Percentiles rank a stretch among this genome's conserved stretches.
Evolutionary conservation across 1,140 invertebrate species (phyloP).

Genomic region (Drosophila funebris): DNA sequence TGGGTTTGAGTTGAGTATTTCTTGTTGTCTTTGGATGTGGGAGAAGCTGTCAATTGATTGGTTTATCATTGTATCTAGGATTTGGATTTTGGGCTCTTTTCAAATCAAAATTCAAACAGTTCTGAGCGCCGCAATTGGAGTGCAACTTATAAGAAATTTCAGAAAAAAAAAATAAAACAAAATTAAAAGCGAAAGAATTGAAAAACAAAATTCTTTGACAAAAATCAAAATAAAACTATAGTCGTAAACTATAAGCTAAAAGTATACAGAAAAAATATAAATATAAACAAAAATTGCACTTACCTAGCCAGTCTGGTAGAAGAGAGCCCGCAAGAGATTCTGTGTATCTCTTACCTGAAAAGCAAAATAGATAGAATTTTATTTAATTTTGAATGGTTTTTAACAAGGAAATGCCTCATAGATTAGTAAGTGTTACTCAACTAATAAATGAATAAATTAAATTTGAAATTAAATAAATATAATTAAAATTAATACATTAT

Average conservation of each 20-base stretch:
- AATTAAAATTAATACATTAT: background rate
- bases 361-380: conserved; percentile 43
- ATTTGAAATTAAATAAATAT: background rate
- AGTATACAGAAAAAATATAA: conserved; percentile 62
- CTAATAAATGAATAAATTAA: background rate
- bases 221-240: conserved; percentile 68
- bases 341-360: conserved; percentile 84
- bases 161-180: conserved; percentile 27
- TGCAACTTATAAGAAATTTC: conserved; percentile 59
- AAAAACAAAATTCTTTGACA: conserved; percentile 14
- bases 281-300: conserved; percentile 75
- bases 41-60: conserved; percentile 35
- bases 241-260: conserved; percentile 67
- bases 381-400: conserved; percentile 23
- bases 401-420: conserved; percentile 22
- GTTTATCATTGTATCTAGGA: conserved; percentile 9
- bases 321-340: conserved; percentile 84
- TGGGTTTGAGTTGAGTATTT: background rate
- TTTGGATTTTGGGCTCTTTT: conserved; percentile 37
- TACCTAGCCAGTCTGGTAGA: conserved; percentile 84
- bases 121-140: conserved; percentile 26
- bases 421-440: conserved; percentile 28
- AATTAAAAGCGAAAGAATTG: conserved; percentile 21
- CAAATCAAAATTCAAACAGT: conserved; percentile 47
- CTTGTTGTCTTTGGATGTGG: conserved; percentile 11